Base-by-base conservation (phyloP, 2,797 vertebrate species). In the Falco rusticolus region DNA sequence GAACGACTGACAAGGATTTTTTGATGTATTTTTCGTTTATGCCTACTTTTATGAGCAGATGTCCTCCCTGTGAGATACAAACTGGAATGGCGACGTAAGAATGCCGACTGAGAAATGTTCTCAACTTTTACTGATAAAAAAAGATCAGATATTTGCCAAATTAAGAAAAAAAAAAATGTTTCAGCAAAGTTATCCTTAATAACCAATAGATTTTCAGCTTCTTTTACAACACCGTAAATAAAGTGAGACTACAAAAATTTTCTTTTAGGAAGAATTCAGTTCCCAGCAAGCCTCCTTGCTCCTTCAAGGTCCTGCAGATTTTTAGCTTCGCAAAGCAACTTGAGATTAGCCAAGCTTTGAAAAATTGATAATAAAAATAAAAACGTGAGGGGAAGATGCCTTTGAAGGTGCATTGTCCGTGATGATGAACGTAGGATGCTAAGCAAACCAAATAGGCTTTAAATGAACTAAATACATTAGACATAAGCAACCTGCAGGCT, bases 301-400 rank as follows among this genome's bases (percentile, higher is more conserved):
- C 37, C 43, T 66, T 60, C 47, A 33, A 70, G 65, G 50, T 68
- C 37, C 69, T 45, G 45, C 20, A 65, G 33, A 75, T 77, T 80
- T 84, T 57, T 74, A 89, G 80, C 56, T 87, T 83, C 45, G 94
- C 34, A 95, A 89, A 95, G 56, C 47, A 87, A 79, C 41, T 29
- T 47, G 66, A 22, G 25, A 68, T 66, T 19, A 77, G 72, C 70
- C 70, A 84, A 76, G 43, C 8, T 84, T 26, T 74, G n/a, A 84
- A 70, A 91, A 77, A 81, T 76, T 19, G 33, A n/a, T 37, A 48
- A 47, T 45, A 45, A 54, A 25, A 91, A 82, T 6, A 85, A 77
- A 26, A 81, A 70, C 1, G 11, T 39, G 8, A 7, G 6, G 26
- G 18, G 7, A 59, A 2, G 11, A 34, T 26, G 11, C 39, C 37